Evolutionary conservation across 2,797 vertebrate species (phyloP).

Genomic region (Sparidentex hasta): DNA sequence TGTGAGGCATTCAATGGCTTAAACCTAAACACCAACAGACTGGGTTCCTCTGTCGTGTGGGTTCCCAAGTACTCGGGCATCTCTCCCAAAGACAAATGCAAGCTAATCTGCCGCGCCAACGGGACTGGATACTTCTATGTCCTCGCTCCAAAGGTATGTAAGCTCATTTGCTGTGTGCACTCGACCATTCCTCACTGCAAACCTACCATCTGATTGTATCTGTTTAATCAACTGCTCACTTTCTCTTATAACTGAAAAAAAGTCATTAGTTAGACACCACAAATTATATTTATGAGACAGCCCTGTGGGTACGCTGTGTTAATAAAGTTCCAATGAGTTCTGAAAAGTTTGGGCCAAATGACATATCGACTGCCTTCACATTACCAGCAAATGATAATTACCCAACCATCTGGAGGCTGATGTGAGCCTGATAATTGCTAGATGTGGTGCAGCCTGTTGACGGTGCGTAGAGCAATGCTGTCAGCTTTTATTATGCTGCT

Average conservation of each 20-base stretch:
- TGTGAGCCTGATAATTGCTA: constrained; percentile 31
- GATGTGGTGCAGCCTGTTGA: constrained; percentile 7
- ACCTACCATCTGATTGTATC: background rate
- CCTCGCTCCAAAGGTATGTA: constrained; percentile 92
- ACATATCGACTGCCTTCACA: constrained; percentile 29
- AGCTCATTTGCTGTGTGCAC: background rate
- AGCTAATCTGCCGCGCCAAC: constrained; percentile 95
- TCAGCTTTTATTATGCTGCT: constrained; percentile 44
- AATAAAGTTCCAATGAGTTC: constrained; percentile 12
- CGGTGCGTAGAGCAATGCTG: background rate
- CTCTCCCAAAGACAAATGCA: constrained; percentile 95
- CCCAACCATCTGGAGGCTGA: constrained; percentile 20
- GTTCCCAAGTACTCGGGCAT: constrained; percentile 97
- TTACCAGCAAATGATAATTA: constrained; percentile 24
- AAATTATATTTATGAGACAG: background rate
- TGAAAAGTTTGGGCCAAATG: constrained; percentile 21
- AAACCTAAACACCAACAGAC: constrained; percentile 94
- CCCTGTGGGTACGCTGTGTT: background rate
- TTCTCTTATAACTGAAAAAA: constrained; percentile 7
- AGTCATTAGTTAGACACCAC: background rate
- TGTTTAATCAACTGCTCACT: background rate
- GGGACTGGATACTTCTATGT: constrained; percentile 98
- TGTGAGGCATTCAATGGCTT: constrained; percentile 96
- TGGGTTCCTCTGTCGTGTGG: constrained; percentile 92
- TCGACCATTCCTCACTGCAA: background rate